These are phyloP conservation scores for Caenorhabditis auriculariae DNA, from an alignment of 2,888 invertebrate genomes.

Conservation along the genomic window DNA sequence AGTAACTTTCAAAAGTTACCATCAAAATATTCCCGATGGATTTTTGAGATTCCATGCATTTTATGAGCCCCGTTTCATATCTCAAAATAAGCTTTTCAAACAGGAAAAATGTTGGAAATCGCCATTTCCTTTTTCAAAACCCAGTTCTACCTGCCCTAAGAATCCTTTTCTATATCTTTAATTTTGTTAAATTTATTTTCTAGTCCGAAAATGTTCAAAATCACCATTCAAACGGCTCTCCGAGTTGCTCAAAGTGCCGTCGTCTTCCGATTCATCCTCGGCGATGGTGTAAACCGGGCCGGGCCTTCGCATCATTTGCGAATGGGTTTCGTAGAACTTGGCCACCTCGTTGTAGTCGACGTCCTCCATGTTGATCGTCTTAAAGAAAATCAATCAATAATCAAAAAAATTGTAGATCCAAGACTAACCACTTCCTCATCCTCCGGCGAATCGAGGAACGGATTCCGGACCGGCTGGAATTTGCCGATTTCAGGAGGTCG, in stretches of 20 bases:
- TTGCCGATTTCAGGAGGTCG: too few species aligned
- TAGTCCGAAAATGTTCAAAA: too few species aligned
- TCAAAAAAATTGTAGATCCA: not conserved
- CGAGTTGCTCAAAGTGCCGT: slow-evolving; percentile 38
- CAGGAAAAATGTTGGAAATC: too few species aligned
- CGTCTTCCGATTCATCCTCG: slow-evolving; percentile 61
- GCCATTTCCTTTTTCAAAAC: too few species aligned
- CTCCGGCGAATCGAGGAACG: slow-evolving; percentile 53
- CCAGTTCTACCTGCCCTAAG: not conserved
- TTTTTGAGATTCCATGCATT: too few species aligned
- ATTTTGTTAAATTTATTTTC: not conserved
- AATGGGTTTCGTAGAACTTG: slow-evolving; percentile 24
- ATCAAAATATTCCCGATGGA: too few species aligned
- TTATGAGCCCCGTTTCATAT: too few species aligned
- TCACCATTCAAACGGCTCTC: slow-evolving; percentile 44
- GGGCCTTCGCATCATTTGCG: slow-evolving; percentile 46
- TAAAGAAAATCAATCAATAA: slow-evolving; percentile 6
- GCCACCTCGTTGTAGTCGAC: slow-evolving; percentile 30
- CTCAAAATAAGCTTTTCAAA: too few species aligned
- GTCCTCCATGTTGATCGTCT: slow-evolving; percentile 51
- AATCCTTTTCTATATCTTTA: not conserved
- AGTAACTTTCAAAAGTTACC: too few species aligned
- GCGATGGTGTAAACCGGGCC: slow-evolving; percentile 64
- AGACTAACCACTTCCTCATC: slow-evolving; percentile 47
- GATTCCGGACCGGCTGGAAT: slow-evolving; percentile 28